phyloP scores from a whole-genome alignment of 2,888 invertebrate species.

The Pyrgus malvae region DNA sequence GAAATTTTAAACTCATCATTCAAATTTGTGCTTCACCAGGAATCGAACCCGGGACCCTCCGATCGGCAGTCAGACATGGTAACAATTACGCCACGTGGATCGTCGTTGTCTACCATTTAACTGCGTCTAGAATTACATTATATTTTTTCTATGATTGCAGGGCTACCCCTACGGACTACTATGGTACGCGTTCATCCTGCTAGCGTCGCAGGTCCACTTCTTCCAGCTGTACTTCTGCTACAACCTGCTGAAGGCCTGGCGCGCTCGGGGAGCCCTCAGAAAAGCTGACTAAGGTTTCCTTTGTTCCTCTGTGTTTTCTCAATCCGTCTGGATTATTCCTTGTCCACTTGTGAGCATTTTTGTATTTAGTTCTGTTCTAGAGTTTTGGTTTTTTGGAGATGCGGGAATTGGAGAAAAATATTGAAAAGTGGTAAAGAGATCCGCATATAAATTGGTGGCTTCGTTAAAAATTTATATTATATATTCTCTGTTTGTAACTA shows the following conservation, averaged over 20 bases:
- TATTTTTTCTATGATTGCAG: constrained; percentile 71
- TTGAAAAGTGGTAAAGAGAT: neutral
- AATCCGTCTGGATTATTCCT: neutral
- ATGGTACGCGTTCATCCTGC: constrained; percentile 94
- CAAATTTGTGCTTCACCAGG: too few relatives aligned
- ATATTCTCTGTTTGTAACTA: too few relatives aligned
- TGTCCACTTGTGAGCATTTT: neutral
- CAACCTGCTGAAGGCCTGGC: constrained; percentile 92
- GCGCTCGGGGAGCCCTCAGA: constrained; percentile 85
- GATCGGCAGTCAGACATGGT: too few relatives aligned
- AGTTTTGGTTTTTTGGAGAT: neutral
- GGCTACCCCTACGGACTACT: constrained; percentile 94
- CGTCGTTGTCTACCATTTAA: too few relatives aligned
- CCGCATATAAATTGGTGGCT: too few relatives aligned
- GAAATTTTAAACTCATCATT: too few relatives aligned
- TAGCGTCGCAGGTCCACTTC: constrained; percentile 93
- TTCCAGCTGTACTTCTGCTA: constrained; percentile 93
- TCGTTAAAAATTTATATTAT: too few relatives aligned
- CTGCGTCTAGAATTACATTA: too few relatives aligned
- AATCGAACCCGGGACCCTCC: too few relatives aligned
- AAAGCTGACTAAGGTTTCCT: constrained; percentile 85
- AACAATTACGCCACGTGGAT: too few relatives aligned
- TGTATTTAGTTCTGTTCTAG: neutral
- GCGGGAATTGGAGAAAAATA: neutral
- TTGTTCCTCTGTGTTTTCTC: neutral